Evolutionary conservation across 2,797 vertebrate species (phyloP), one percentile per base, ranked within the genome.

Genomic region (Rhinogobio ventralis): DNA sequence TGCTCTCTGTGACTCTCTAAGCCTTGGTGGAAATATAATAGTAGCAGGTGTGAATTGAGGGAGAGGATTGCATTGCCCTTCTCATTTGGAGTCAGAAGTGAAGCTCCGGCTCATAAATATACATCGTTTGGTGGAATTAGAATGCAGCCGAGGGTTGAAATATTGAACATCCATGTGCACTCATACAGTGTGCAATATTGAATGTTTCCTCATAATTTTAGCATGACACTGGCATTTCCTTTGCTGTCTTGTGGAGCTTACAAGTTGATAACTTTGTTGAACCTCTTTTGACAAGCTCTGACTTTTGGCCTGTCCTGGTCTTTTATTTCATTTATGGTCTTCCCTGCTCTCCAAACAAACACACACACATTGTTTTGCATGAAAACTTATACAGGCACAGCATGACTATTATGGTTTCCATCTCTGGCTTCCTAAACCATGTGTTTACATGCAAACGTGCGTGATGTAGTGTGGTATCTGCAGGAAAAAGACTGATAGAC

Each of bases 71-170:
- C 77, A 33, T 86, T 86, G 85, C 82, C 83, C 83, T 81, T 85
- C 86, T 85, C 89, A 87, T 84, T 88, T 81, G 83, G 76, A 89
- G 88, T 85, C 87, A 82, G 86, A 66, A 75, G 86, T 87, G 79
- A 83, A 86, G 36, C 64, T 84, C 30, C 45, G 64, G 67, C 87
- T 89, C 89, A 90, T 90, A 86, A 90, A 90, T 88, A 90, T 90
- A 90, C 86, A 87, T 79, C 23, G 71, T 83, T 87, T 85, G 87
- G 60, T 80, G 67, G 55, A 81, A 89, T 85, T 74, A 73, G 84
- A 88, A 87, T 87, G 80, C 73, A 69, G 86, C 86, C 60, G 55
- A 88, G 73, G 85, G 87, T 79, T 88, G 88, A 90, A 89, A 88
- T 88, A 86, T 85, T 88, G 83, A 86, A 87, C 45, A 72, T 66